These are phyloP conservation scores for Xenopus petersii DNA, from an alignment of 2,797 vertebrate species.

Conservation along the genomic window DNA sequence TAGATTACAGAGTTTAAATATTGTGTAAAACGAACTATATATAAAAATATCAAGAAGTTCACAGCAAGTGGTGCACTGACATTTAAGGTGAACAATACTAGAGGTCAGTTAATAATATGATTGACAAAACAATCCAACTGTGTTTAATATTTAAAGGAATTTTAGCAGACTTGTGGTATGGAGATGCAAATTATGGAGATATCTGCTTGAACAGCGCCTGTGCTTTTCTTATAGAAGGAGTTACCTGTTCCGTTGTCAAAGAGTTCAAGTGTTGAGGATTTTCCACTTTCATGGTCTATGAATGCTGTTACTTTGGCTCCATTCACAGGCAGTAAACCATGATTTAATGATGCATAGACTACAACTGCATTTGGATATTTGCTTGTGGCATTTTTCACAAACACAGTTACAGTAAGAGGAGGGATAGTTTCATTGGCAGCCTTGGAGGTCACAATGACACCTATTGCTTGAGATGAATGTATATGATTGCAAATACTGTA, in stretches of 20 bases:
- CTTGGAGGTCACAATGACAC: conserved; percentile 61
- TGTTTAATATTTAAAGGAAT: too few species aligned
- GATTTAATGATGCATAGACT: conserved; percentile 63
- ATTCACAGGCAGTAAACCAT: conserved; percentile 61
- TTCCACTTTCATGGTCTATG: conserved; percentile 54
- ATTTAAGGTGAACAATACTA: too few species aligned
- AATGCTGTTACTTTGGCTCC: conserved; percentile 61
- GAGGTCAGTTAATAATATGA: too few species aligned
- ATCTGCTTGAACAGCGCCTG: too few species aligned
- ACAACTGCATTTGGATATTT: conserved; percentile 55
- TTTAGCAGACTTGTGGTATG: too few species aligned
- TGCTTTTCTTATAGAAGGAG: too few species aligned
- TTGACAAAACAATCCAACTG: too few species aligned
- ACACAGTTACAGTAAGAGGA: conserved; percentile 59
- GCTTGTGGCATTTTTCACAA: conserved; percentile 49
- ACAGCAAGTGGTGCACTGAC: too few species aligned
- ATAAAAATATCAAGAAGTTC: too few species aligned
- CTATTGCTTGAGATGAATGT: conserved; percentile 56
- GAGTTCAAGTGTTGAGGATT: conserved; percentile 52
- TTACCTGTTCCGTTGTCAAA: conserved; percentile 69
- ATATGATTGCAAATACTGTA: conserved; percentile 52
- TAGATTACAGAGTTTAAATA: too few species aligned
- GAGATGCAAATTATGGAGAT: too few species aligned
- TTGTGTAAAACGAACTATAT: too few species aligned
- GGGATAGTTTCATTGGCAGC: conserved; percentile 53